Evolutionary conservation across 30 jellyfish, hydroid and myxozoan species (phyloP), one percentile per base, ranked within the genome.

Genomic region (Aurelia sp.): DNA sequence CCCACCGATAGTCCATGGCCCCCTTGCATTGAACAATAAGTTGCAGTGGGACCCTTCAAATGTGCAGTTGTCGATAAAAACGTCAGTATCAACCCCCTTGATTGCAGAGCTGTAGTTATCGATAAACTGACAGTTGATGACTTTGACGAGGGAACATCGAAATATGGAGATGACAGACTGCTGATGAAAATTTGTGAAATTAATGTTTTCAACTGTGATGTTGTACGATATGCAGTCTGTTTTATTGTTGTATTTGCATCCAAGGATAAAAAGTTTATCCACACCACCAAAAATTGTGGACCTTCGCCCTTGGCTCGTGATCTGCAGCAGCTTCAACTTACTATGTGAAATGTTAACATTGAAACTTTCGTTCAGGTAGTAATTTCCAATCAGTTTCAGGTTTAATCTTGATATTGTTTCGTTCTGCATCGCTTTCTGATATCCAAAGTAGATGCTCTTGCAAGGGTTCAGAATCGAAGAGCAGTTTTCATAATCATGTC

Each of bases 401-500:
- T 82, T 60, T 12, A 82, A 51, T 15, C 13, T 63, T 4, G 71
- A 18, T 8, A 70, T 10, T 6, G 18, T 57, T 0, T 35, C 50
- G 53, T 71, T 62, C 48, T 69, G 18, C 58, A 70, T 10, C 11
- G 91, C 85, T 57, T 69, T 69, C 13, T 35, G 60, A 61, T 68
- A 82, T 4, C 71, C 91, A 48, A 18, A 71, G 19, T 62, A 41
- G 37, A 82, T 8, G 17, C 85, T 82, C 23, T 58, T 33, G 71
- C 91, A 82, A 6, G 91, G 91, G 22, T 10, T 4, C n/a, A 18
- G 20, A 17, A 13, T 37, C 11, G 74, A 47, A 6, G 66, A 30
- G 66, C 90, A 81, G 22, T 35, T 21, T 16, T 68, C 80, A 9
- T 33, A 23, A 41, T 81, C 90, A 6, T 66, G 48, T 52, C 90